phyloP scores from a whole-genome alignment of 2,888 invertebrate species.

The Bombyx huttoni region DNA sequence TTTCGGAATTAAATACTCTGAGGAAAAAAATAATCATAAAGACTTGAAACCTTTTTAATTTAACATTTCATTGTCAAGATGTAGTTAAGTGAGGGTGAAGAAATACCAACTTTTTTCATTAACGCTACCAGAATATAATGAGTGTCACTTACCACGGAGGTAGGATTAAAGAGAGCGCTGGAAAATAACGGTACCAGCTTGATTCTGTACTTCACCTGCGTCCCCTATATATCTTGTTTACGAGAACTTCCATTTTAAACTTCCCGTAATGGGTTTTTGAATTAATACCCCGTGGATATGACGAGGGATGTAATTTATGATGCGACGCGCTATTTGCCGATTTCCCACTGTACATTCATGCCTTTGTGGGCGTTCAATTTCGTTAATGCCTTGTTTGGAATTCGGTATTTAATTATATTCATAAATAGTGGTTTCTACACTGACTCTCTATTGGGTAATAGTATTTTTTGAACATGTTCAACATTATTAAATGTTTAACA shows the following conservation, averaged over 20 bases:
- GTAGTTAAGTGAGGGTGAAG: neutral
- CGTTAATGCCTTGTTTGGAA: neutral
- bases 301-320: conserved; percentile 28
- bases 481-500: no score
- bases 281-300: conserved; percentile 45
- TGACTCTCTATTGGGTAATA: no score
- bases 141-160: conserved; percentile 17
- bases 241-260: conserved; percentile 44
- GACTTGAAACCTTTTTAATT: neutral
- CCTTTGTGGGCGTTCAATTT: conserved; percentile 1
- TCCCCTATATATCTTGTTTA: conserved; percentile 40
- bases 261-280: conserved; percentile 50
- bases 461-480: neutral
- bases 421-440: no score
- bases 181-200: conserved; percentile 10
- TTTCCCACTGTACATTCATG: conserved; percentile 9
- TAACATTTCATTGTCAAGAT: neutral
- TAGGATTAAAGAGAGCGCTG: conserved; percentile 23
- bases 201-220: conserved; percentile 30
- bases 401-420: neutral
- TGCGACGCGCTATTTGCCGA: conserved; percentile 20
- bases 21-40: neutral
- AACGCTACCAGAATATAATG: conserved; percentile 10
- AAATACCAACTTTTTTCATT: neutral
- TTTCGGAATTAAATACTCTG: conserved; percentile 5